Base-by-base conservation (phyloP, 2,888 invertebrate genomes). In the Meteorus cinctellus region DNA sequence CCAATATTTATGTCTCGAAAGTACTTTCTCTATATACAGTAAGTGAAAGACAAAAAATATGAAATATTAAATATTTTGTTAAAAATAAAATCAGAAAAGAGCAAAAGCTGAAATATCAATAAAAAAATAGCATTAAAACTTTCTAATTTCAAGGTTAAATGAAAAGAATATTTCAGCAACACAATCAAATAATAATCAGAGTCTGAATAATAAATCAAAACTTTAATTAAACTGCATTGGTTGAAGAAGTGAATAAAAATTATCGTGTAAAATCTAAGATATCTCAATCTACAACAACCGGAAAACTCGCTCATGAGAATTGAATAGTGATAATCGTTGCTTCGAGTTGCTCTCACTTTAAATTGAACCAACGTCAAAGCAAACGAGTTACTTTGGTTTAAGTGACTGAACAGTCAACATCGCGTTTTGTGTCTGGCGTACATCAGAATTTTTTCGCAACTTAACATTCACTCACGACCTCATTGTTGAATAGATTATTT, bases 301-400 rank as follows among this genome's bases (percentile, higher is more conserved):
- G 34, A 65, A 70, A 63, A 72, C 29, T 5, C 41, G 29, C 31
- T 29, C 14, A 59, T 45, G 55, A 16, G 62, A n/a, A 65, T 34
- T 55, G 55, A 63, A 73, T 69, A 59, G 59, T 62, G 55, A 34
- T 51, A 72, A 69, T 67, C 69, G 34, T 70, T 70, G 66, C 63
- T 31, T 29, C n/a, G 29, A 29, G 72, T 77, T 75, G 63, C 69
- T 73, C 68, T 80, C 80, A 80, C 81, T 80, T 87, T 85, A 84
- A 87, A 86, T 84, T 85, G 83, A 82, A 83, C 83, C 83, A 60
- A 72, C 79, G 77, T 78, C 82, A 80, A 80, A 83, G 83, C 80
- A 78, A 80, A 76, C 81, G 80, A 81, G 81, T 84, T 86, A 87
- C 82, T 87, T 82, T 76, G 81, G 63, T 81, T 82, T 80, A 81